Percentiles rank a stretch among this genome's conserved stretches.
phyloP scores from a whole-genome alignment of 53 echinoderm and acorn worm species.

The Stichopus horrens region DNA sequence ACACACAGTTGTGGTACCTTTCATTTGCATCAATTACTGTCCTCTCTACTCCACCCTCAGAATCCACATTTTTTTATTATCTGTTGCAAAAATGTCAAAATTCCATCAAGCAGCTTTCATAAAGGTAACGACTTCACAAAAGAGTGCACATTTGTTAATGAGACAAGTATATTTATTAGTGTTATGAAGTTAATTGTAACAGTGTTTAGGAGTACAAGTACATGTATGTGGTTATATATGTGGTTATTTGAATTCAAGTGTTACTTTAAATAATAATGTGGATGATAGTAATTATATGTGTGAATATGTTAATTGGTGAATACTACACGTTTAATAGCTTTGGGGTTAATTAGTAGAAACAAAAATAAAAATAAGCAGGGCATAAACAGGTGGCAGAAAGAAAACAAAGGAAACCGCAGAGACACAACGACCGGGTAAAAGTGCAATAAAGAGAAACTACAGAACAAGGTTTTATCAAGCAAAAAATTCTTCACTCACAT shows the following conservation, averaged over 20 bases:
- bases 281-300: neutral
- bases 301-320: neutral
- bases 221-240: too few relatives aligned
- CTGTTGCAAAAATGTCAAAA: too few relatives aligned
- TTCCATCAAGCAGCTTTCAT: too few relatives aligned
- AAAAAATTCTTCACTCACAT: slow-evolving; percentile 32
- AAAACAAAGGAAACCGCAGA: neutral
- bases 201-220: neutral
- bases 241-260: neutral
- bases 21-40: too few relatives aligned
- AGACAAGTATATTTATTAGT: neutral
- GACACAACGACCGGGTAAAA: neutral
- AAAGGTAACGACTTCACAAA: too few relatives aligned
- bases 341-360: neutral
- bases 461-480: slow-evolving; percentile 23
- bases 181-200: neutral
- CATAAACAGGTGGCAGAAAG: neutral
- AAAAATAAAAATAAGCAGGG: neutral
- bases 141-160: too few relatives aligned
- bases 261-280: neutral
- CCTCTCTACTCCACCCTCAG: too few relatives aligned
- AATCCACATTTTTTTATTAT: too few relatives aligned
- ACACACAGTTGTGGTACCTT: too few relatives aligned
- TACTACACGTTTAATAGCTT: neutral
- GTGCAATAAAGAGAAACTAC: slow-evolving; percentile 38